These are phyloP conservation scores for Discoglossus pictus DNA, from an alignment of 2,797 vertebrate species.

Conservation along the genomic window DNA sequence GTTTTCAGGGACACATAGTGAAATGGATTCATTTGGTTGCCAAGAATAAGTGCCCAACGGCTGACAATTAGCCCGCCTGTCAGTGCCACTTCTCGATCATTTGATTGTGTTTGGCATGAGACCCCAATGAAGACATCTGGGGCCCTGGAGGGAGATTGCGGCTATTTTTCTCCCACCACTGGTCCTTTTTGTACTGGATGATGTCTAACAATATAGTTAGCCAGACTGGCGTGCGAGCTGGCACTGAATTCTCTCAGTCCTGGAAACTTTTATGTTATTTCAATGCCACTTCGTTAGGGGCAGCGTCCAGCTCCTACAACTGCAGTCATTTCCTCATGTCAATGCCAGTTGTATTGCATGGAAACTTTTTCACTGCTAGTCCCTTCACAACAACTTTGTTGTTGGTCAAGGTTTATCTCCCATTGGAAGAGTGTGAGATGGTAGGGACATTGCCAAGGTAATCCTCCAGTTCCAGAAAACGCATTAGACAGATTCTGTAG, in stretches of 20 bases:
- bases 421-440: constrained; percentile 26
- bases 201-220: constrained; percentile 54
- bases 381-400: constrained; percentile 33
- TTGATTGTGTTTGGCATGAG: constrained; percentile 75
- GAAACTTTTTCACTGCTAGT: constrained; percentile 22
- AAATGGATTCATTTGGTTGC: constrained; percentile 35
- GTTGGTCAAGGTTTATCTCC: constrained; percentile 41
- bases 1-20: constrained; percentile 31
- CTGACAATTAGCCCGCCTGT: constrained; percentile 70
- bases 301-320: constrained; percentile 38
- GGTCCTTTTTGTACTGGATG: constrained; percentile 60
- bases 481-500: constrained; percentile 38
- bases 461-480: constrained; percentile 35
- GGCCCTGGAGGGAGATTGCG: constrained; percentile 72
- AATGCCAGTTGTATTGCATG: constrained; percentile 24
- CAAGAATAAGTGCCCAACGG: constrained; percentile 60
- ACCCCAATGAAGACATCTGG: constrained; percentile 75
- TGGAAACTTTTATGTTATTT: constrained; percentile 55
- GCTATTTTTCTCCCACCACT: constrained; percentile 58
- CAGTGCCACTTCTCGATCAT: constrained; percentile 71
- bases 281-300: constrained; percentile 58
- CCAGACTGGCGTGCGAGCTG: constrained; percentile 47
- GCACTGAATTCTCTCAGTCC: constrained; percentile 44
- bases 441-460: constrained; percentile 31
- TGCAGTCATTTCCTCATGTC: constrained; percentile 36